phyloP scores from a whole-genome alignment of 2,888 invertebrate species.

The Drosophila subquinaria region DNA sequence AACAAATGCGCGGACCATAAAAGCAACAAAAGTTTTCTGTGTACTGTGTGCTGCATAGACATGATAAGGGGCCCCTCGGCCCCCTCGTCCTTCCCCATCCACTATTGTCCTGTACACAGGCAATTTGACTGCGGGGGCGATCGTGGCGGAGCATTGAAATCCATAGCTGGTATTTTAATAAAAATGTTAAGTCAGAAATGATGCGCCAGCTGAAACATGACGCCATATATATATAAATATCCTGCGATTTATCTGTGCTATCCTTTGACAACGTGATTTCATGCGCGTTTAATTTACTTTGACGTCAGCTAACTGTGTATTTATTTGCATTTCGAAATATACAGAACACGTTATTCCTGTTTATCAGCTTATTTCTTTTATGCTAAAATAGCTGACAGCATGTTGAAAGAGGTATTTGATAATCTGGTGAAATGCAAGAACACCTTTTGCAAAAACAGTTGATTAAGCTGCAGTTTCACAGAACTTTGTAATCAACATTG shows the following conservation, averaged over 20 bases:
- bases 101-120: slow-evolving; percentile 2
- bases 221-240: slow-evolving; percentile 37
- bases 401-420: background rate
- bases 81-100: background rate
- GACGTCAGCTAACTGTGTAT: slow-evolving; percentile 17
- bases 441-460: background rate
- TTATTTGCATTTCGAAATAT: slow-evolving; percentile 6
- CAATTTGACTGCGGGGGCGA: slow-evolving; percentile 22
- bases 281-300: slow-evolving; percentile 42
- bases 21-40: slow-evolving; percentile 39
- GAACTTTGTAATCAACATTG: slow-evolving; percentile 7
- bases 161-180: slow-evolving; percentile 53
- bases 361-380: slow-evolving; percentile 17
- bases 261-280: slow-evolving; percentile 33
- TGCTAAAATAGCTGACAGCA: slow-evolving; percentile 14
- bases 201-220: slow-evolving; percentile 48
- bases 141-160: slow-evolving; percentile 33
- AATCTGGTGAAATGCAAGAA: background rate
- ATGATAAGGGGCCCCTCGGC: slow-evolving; percentile 11
- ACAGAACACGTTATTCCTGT: background rate
- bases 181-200: slow-evolving; percentile 49
- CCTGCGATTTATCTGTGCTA: slow-evolving; percentile 15
- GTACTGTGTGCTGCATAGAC: slow-evolving; percentile 22
- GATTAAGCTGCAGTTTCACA: slow-evolving; percentile 3
- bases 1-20: slow-evolving; percentile 23